Base-by-base conservation (phyloP, 2,113 vertebrate species). In the Regulus satrapa region DNA sequence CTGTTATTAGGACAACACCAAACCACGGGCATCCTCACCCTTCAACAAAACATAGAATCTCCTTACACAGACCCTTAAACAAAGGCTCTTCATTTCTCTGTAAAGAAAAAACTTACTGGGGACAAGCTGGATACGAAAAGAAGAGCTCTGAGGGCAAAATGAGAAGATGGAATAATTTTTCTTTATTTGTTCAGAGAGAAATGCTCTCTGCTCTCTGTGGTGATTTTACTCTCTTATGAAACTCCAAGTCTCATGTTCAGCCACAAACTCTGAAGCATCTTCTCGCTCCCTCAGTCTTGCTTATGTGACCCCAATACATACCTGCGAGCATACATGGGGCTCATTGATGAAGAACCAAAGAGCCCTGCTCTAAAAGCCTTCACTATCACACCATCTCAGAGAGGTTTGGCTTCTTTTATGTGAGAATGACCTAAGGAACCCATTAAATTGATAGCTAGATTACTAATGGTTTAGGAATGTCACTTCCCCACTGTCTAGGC, bases 401-500 rank as follows among this genome's bases (percentile, higher is more conserved):
- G 20, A 92, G 12, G 12, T 69, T 92, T 69, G 75, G 45, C 34
- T 62, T 80, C 75, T 38, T 69, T 41, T 41, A 54, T 11, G 36
- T 26, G 20, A 77, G 20, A 82, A 71, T 21, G 71, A 93, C 85
- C 74, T 58, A 74, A 43, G 48, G 63, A 94, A 76, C 19, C 9
- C 78, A 90, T 38, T 85, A 88, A n/a, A 83, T 18, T 49, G 67
- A 92, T 63, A 92, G 38, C 54, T 38, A 81, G 49, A 88, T 90
- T 88, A 92, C 76, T 58, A 85, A 94, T 62, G 79, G 31, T 85
- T 92, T 38, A 94, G 92, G 95, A 97, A 97, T 92, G 85, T 43
- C 38, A 85, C 67, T 92, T 95, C 94, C 83, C 79, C 92, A 93
- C 94, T 80, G 91, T 94, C 90, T 77, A 83, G 92, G 79, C 75